phyloP scores from a whole-genome alignment of 2,888 invertebrate species.

The Dasypogon diadema region DNA sequence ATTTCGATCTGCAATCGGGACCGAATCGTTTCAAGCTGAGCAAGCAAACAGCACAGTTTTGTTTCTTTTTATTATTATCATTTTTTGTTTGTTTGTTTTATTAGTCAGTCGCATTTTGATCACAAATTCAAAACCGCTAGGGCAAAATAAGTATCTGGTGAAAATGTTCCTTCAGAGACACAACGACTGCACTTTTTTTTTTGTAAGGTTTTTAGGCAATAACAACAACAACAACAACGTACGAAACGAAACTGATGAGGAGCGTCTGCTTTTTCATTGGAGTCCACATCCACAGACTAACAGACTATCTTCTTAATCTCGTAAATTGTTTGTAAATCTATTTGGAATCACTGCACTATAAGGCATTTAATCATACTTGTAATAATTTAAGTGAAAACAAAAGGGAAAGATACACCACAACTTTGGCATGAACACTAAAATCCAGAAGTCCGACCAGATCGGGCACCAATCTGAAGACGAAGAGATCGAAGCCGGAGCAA shows the following conservation, averaged over 20 bases:
- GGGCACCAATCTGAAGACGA: conserved; percentile 14
- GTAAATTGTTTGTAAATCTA: conserved; percentile 24
- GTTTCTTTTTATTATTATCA: too few species aligned
- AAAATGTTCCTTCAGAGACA: conserved; percentile 46
- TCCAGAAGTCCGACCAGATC: neutral
- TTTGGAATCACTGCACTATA: conserved; percentile 44
- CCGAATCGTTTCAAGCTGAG: conserved; percentile 31
- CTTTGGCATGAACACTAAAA: conserved; percentile 25
- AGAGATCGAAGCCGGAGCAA: conserved; percentile 39
- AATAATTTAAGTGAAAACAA: conserved; percentile 32
- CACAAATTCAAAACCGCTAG: neutral
- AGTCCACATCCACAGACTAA: too few species aligned
- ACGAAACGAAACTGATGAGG: too few species aligned
- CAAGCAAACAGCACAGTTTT: too few species aligned
- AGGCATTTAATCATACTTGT: conserved; percentile 41
- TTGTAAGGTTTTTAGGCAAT: neutral
- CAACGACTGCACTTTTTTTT: conserved; percentile 23
- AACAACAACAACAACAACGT: conserved; percentile 2
- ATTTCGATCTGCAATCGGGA: conserved; percentile 28
- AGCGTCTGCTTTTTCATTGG: too few species aligned
- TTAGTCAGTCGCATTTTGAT: neutral
- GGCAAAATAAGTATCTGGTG: conserved; percentile 13
- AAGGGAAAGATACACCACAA: conserved; percentile 5
- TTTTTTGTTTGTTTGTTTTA: too few species aligned
- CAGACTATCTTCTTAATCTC: conserved; percentile 25